phyloP scores from a whole-genome alignment of 2,113 vertebrate species.

The Balaenoptera acutorostrata region DNA sequence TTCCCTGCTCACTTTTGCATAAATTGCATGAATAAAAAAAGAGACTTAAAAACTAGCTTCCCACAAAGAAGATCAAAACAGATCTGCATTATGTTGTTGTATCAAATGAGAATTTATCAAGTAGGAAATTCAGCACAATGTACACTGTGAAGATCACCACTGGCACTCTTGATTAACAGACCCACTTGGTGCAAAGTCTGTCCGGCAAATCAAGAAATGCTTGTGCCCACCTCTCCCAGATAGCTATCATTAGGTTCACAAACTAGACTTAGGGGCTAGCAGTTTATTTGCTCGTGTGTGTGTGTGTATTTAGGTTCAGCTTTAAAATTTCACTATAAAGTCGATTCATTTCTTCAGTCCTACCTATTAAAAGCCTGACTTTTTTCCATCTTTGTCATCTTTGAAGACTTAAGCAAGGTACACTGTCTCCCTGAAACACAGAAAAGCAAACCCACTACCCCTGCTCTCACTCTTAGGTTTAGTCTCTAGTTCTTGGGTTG shows the following conservation, averaged over 20 bases:
- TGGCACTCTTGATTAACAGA: background rate
- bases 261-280: background rate
- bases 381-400: background rate
- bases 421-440: background rate
- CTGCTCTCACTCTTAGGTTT: background rate
- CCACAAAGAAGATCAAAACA: background rate
- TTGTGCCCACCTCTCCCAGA: background rate
- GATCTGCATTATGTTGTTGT: background rate
- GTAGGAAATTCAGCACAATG: background rate
- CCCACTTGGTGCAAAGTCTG: background rate
- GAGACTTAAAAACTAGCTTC: background rate
- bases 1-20: background rate
- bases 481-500: background rate
- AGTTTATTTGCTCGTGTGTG: background rate
- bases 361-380: background rate
- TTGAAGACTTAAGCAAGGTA: background rate
- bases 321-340: background rate
- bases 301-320: background rate
- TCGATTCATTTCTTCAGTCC: background rate
- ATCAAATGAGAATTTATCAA: background rate
- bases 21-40: background rate
- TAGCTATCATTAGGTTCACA: background rate
- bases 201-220: background rate
- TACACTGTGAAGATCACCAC: background rate
- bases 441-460: background rate